A percentile compares a stretch with the other conserved stretches of the same genome.
phyloP scores from a whole-genome alignment of 2,888 invertebrate species.

The Drosophila pegasa region DNA sequence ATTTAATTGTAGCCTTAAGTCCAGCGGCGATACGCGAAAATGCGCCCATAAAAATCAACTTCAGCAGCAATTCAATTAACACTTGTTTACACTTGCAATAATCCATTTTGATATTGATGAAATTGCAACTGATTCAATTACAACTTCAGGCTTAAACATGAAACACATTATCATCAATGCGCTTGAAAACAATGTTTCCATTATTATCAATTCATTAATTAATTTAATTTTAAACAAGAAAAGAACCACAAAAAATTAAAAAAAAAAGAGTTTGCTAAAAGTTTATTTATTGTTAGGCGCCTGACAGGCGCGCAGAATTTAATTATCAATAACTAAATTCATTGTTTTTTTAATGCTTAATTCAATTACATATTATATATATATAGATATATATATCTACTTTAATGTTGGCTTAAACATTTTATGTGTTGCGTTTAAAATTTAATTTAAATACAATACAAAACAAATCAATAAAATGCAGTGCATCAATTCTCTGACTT shows the following conservation, averaged over 20 bases:
- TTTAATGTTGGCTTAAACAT: slow-evolving; percentile 73
- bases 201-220: slow-evolving; percentile 68
- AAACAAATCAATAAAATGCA: slow-evolving; percentile 55
- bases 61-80: slow-evolving; percentile 41
- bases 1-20: slow-evolving; percentile 61
- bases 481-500: slow-evolving; percentile 68
- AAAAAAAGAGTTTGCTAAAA: slow-evolving; percentile 60
- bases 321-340: slow-evolving; percentile 72
- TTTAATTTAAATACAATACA: slow-evolving; percentile 72
- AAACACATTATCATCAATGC: slow-evolving; percentile 56
- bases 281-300: slow-evolving; percentile 63
- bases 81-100: slow-evolving; percentile 76
- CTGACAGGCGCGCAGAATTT: slow-evolving; percentile 58
- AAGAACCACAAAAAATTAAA: slow-evolving; percentile 21
- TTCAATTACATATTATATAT: slow-evolving; percentile 58
- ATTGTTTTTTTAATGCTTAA: slow-evolving; percentile 75
- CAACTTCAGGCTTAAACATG: slow-evolving; percentile 32
- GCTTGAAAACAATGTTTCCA: slow-evolving; percentile 72
- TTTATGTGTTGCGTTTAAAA: slow-evolving; percentile 76
- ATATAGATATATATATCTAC: slow-evolving; percentile 47
- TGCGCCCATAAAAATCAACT: slow-evolving; percentile 36
- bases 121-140: slow-evolving; percentile 34
- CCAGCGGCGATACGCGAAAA: slow-evolving; percentile 33
- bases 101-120: slow-evolving; percentile 44
- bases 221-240: slow-evolving; percentile 35